Base-by-base conservation (phyloP, 2,888 invertebrate species). In the Caenorhabditis sp. region DNA sequence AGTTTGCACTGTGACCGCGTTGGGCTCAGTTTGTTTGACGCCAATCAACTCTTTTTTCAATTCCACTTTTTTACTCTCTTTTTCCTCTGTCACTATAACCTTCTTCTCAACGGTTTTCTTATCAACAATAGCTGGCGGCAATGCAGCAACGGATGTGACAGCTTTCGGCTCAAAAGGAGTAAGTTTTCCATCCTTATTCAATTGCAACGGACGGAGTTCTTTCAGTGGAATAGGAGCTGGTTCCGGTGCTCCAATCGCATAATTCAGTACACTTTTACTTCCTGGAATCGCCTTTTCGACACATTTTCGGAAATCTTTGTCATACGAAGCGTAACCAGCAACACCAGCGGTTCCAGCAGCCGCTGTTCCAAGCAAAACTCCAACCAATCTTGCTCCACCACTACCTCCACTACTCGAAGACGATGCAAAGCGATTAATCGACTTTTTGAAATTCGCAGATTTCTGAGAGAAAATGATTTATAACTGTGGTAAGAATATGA, bases 301-400 rank as follows among this genome's bases (percentile, higher is more conserved):
- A 66, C 54, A 25, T 60, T 66, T 67, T 53, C 74, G 31, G 17
- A 74, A 70, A n/a, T 69, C 59, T 0, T 17, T 38, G 36, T 74
- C 74, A 25, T 74, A 70, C 3, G 67, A 59, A 3, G 74, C 69
- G 43, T 74, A 77, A 5, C 65, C 77, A 27, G 63, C 70, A 14
- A 60, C 77, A 21, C 62, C 70, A 1, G 60, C 68, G 7, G 65
- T 64, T 20, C 65, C 70, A 27, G 70, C 70, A 1, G 68, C 62
- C 7, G 57, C 25, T 23, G 67, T 49, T 38, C 63, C 70, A 14
- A 58, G 43, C 17, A 67, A 27, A 14, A 63, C 3, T 38, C 60
- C 70, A 23, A 74, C 52, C 21, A 73, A 73, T n/a, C 69, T 73
- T 25, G 60, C 25, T 20, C 62, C 68, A 12, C 60, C 67, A 5